A percentile compares a stretch with the other conserved stretches of the same genome.
Evolutionary conservation across 2,888 invertebrate species (phyloP).

Genomic region (Harpagoxenus sublaevis): DNA sequence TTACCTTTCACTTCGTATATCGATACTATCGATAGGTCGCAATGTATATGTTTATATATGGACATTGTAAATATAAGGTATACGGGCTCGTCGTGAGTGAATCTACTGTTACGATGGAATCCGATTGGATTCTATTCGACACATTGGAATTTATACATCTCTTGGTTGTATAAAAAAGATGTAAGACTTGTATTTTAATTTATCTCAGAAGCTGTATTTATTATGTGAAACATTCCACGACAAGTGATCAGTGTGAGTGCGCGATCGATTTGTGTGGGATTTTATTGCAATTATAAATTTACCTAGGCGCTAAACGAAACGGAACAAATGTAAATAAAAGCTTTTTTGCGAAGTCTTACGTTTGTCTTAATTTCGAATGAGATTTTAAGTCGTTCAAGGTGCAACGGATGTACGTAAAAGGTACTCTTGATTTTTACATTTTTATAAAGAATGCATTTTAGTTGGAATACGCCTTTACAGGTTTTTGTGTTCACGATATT

Average conservation of each 20-base stretch:
- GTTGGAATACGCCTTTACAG: constrained; percentile 10
- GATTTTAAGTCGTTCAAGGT: constrained; percentile 9
- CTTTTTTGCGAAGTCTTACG: constrained; percentile 72
- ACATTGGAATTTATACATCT: constrained; percentile 63
- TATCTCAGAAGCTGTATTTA: constrained; percentile 75
- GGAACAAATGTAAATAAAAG: constrained; percentile 78
- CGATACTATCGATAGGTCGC: constrained; percentile 66
- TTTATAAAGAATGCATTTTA: constrained; percentile 26
- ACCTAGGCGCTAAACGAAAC: constrained; percentile 70
- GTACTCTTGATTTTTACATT: constrained; percentile 21
- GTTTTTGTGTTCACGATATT: constrained; percentile 17
- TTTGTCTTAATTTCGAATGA: constrained; percentile 24
- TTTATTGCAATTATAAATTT: constrained; percentile 77
- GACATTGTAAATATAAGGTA: constrained; percentile 83
- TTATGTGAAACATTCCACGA: constrained; percentile 77
- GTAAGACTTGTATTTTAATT: constrained; percentile 73
- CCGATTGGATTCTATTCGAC: constrained; percentile 58
- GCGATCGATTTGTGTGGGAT: constrained; percentile 74
- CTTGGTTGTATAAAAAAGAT: constrained; percentile 71
- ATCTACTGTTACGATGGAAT: constrained; percentile 68
- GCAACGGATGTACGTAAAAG: constrained; percentile 8
- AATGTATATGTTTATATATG: constrained; percentile 80
- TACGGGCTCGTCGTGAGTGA: constrained; percentile 77
- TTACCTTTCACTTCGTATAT: constrained; percentile 77
- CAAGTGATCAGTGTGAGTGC: constrained; percentile 68